phyloP scores from a whole-genome alignment of 2,888 invertebrate genomes.

The Cotesia congregata region DNA sequence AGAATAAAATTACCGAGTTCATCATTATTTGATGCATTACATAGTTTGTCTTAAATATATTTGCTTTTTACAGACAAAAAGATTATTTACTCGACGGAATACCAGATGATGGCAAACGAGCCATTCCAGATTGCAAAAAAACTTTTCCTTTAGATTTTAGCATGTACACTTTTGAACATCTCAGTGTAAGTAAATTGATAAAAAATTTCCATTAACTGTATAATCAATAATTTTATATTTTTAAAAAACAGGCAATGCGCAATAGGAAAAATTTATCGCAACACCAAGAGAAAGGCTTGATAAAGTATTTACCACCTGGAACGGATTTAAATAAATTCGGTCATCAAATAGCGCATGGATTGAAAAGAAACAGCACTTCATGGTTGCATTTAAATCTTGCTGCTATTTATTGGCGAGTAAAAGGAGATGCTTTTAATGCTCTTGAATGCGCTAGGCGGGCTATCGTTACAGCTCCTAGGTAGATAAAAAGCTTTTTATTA shows the following conservation, averaged over 20 bases:
- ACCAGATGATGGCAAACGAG: constrained; percentile 61
- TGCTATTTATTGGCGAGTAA: constrained; percentile 83
- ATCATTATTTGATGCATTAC: too few species aligned
- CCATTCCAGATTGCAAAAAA: constrained; percentile 77
- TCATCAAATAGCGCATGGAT: constrained; percentile 75
- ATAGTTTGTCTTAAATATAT: background rate
- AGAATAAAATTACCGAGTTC: too few species aligned
- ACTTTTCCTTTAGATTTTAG: constrained; percentile 75
- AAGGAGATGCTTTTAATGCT: constrained; percentile 83
- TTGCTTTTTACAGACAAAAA: constrained; percentile 46
- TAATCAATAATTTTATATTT: background rate
- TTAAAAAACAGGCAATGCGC: constrained; percentile 70
- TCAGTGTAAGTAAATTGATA: constrained; percentile 68
- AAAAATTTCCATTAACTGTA: background rate
- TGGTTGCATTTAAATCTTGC: constrained; percentile 87
- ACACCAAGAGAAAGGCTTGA: constrained; percentile 72
- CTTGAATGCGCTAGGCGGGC: constrained; percentile 84
- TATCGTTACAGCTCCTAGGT: constrained; percentile 83
- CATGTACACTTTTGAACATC: constrained; percentile 77
- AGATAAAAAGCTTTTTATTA: constrained; percentile 48
- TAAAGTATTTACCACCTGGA: constrained; percentile 66
- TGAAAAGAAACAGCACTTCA: constrained; percentile 79
- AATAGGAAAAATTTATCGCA: constrained; percentile 72
- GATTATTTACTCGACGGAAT: constrained; percentile 59
- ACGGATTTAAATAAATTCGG: constrained; percentile 73